A percentile compares a stretch with the other conserved stretches of the same genome.
These are phyloP conservation scores for Platygyra sinensis DNA, from an alignment of 64 coral and sea anemone species.

Conservation along the genomic window DNA sequence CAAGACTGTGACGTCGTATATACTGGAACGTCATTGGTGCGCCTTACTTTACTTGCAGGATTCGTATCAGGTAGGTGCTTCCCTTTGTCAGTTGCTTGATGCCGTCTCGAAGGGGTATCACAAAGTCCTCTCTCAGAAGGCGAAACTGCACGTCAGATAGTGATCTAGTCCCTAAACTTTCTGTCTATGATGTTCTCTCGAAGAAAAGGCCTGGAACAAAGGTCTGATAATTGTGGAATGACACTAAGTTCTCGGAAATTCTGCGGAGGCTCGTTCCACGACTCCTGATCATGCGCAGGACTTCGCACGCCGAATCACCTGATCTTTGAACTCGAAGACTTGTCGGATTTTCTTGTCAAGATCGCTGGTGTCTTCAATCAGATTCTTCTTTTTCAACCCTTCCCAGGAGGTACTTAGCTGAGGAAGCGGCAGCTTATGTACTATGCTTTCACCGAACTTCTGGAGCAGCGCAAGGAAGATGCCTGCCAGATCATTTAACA, in stretches of 20 bases:
- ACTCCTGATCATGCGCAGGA: background rate
- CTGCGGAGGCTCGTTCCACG: conserved; percentile 39
- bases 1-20: conserved; percentile 63
- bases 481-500: background rate
- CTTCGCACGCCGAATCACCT: background rate
- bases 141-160: conserved; percentile 95
- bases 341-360: conserved; percentile 9
- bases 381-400: background rate
- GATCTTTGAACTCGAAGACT: background rate
- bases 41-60: background rate
- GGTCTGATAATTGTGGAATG: conserved; percentile 55
- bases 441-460: background rate
- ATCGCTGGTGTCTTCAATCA: background rate
- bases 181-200: conserved; percentile 74
- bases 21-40: conserved; percentile 15
- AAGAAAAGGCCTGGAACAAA: conserved; percentile 61
- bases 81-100: conserved; percentile 26
- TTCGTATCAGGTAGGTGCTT: background rate
- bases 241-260: conserved; percentile 73
- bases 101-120: conserved; percentile 69
- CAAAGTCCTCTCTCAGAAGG: conserved; percentile 83
- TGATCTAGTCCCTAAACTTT: conserved; percentile 64
- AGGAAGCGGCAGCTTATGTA: background rate
- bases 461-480: conserved; percentile 29
- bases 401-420: background rate